These are phyloP conservation scores for Colaptes auratus DNA, from an alignment of 2,113 vertebrate species.

Conservation along the genomic window DNA sequence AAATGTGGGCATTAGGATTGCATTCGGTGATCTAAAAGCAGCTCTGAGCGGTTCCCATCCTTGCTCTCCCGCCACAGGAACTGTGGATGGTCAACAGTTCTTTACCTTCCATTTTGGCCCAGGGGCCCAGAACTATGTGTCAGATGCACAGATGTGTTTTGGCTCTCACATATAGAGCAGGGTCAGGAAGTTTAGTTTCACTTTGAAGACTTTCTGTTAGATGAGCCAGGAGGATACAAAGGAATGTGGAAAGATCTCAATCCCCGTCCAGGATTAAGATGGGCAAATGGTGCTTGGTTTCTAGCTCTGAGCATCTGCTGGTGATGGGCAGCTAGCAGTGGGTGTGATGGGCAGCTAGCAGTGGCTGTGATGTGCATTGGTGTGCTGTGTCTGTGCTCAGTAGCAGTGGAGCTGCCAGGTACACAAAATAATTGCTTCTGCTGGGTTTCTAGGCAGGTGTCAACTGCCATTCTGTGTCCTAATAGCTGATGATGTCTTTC, in stretches of 20 bases:
- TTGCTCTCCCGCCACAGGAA: not conserved
- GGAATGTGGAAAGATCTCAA: not conserved
- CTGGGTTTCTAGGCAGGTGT: not conserved
- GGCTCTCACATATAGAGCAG: not conserved
- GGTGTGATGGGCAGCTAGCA: fast-evolving
- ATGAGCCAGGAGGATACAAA: not conserved
- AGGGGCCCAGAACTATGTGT: fast-evolving
- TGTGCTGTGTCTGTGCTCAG: not conserved
- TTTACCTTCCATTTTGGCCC: not conserved
- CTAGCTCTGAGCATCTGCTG: not conserved
- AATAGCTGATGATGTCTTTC: not conserved
- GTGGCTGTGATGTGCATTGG: fast-evolving
- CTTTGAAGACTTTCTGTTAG: not conserved
- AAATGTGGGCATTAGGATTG: not conserved
- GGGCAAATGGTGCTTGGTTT: not conserved
- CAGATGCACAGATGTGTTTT: not conserved
- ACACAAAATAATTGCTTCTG: not conserved
- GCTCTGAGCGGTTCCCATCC: not conserved
- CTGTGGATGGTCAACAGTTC: not conserved
- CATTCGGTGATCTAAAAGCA: not conserved
- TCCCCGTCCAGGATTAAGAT: not conserved
- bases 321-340: not conserved
- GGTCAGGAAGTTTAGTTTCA: not conserved
- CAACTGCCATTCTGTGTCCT: not conserved
- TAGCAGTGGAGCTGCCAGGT: not conserved